Percentiles rank a stretch among this genome's conserved stretches.
Evolutionary conservation across 2,888 invertebrate genomes (phyloP).

Genomic region (Pseudanteris insignis): DNA sequence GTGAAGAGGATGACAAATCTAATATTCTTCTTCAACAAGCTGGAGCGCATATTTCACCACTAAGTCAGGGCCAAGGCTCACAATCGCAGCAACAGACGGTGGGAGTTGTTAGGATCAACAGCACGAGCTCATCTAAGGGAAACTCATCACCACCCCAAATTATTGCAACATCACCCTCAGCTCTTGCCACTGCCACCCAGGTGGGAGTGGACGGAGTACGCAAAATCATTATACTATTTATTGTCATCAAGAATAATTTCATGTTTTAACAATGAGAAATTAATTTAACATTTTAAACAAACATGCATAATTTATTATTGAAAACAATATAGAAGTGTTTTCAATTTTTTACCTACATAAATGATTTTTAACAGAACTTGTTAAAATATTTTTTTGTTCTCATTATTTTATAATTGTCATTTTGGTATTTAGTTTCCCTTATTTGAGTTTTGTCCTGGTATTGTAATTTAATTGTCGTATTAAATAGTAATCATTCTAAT

Average conservation of each 20-base stretch:
- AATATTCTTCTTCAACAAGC: constrained; percentile 70
- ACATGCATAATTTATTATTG: no score
- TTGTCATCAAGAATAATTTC: constrained; percentile 7
- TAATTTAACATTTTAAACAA: no score
- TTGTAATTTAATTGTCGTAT: constrained; percentile 14
- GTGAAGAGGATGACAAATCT: constrained; percentile 87
- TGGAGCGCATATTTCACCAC: constrained; percentile 61
- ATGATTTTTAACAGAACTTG: no score
- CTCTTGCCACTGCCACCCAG: constrained; percentile 65
- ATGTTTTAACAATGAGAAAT: constrained; percentile 19
- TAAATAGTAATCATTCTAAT: not conserved
- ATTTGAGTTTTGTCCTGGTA: constrained; percentile 59
- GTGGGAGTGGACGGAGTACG: constrained; percentile 60
- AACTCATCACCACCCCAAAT: constrained; percentile 66
- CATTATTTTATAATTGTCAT: constrained; percentile 17
- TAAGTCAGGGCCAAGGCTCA: constrained; percentile 56
- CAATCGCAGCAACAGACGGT: constrained; percentile 64
- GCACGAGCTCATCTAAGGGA: constrained; percentile 66
- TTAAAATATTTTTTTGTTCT: no score
- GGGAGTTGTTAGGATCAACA: constrained; percentile 64
- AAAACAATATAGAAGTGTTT: no score
- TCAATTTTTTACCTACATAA: no score
- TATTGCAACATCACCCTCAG: constrained; percentile 63
- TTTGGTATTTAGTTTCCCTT: constrained; percentile 64
- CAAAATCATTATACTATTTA: constrained; percentile 31